Conservation (phyloP, 2,113 vertebrate genomes). For the Microtus richardsoni region DNA sequence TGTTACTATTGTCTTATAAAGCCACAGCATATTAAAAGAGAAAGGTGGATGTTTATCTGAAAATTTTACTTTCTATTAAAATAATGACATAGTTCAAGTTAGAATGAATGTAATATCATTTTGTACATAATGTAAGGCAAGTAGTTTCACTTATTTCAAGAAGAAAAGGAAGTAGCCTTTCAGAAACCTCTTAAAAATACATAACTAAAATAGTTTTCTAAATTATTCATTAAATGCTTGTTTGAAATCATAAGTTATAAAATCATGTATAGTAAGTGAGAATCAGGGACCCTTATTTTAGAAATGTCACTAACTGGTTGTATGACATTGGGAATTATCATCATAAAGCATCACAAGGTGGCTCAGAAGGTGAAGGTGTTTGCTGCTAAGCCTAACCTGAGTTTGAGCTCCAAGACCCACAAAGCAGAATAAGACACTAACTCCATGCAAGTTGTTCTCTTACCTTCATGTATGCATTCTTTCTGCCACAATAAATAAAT, state of each 20-base stretch:
- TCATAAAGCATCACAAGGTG: neutral
- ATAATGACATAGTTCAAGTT: slow-evolving; percentile 6
- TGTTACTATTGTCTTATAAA: slow-evolving; percentile 36
- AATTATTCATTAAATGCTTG: neutral
- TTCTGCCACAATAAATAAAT: neutral
- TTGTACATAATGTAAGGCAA: neutral
- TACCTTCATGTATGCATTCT: neutral
- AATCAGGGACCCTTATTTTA: neutral
- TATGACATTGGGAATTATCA: neutral
- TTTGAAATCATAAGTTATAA: neutral
- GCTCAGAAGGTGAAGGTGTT: neutral
- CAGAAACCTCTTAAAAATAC: neutral
- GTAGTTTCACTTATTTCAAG: neutral
- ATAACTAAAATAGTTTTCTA: neutral
- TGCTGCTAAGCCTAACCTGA: neutral
- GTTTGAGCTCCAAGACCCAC: neutral
- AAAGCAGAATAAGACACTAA: neutral
- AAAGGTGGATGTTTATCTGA: neutral
- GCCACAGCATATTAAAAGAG: neutral
- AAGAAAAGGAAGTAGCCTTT: neutral
- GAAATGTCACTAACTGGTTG: neutral
- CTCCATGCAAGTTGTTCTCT: neutral
- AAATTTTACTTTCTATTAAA: slow-evolving; percentile 34
- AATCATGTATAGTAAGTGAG: neutral
- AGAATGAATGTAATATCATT: neutral